These are phyloP conservation scores for Pollenia griseotomentosa DNA, from an alignment of 2,888 invertebrate genomes.

Conservation along the genomic window DNA sequence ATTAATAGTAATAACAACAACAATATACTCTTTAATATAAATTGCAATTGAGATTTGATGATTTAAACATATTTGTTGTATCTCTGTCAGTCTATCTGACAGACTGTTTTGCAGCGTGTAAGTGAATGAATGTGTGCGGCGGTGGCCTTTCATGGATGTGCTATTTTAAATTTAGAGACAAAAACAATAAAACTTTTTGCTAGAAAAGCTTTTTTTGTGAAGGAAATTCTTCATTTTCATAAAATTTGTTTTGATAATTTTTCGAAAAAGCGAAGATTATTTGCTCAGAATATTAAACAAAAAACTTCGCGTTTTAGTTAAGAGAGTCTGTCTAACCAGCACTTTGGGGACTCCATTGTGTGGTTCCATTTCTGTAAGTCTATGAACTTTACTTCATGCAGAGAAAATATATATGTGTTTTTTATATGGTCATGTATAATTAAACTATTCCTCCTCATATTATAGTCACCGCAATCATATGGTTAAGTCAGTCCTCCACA, in stretches of 20 bases:
- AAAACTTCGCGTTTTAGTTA: too few relatives aligned
- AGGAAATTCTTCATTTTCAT: neutral
- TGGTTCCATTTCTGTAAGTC: too few relatives aligned
- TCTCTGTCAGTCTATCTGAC: neutral
- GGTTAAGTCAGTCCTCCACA: too few relatives aligned
- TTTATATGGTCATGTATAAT: too few relatives aligned
- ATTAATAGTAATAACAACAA: slow-evolving; percentile 30
- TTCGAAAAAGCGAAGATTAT: too few relatives aligned
- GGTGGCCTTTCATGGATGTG: slow-evolving; percentile 26
- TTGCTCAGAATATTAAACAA: too few relatives aligned
- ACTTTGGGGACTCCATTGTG: too few relatives aligned
- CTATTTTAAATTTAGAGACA: slow-evolving; percentile 27
- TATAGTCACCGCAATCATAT: too few relatives aligned
- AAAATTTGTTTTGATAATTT: neutral
- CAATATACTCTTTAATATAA: slow-evolving; percentile 26
- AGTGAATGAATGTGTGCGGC: slow-evolving; percentile 1
- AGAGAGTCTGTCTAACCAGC: too few relatives aligned
- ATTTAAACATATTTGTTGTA: slow-evolving; percentile 41
- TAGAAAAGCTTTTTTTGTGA: slow-evolving; percentile 2
- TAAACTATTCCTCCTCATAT: too few relatives aligned
- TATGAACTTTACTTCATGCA: too few relatives aligned
- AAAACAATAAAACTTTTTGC: slow-evolving; percentile 1
- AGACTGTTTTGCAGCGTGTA: neutral
- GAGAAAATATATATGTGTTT: too few relatives aligned
- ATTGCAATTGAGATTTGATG: slow-evolving; percentile 52